phyloP scores from a whole-genome alignment of 2,797 vertebrate species.

The Amblyopsis hoosieri region DNA sequence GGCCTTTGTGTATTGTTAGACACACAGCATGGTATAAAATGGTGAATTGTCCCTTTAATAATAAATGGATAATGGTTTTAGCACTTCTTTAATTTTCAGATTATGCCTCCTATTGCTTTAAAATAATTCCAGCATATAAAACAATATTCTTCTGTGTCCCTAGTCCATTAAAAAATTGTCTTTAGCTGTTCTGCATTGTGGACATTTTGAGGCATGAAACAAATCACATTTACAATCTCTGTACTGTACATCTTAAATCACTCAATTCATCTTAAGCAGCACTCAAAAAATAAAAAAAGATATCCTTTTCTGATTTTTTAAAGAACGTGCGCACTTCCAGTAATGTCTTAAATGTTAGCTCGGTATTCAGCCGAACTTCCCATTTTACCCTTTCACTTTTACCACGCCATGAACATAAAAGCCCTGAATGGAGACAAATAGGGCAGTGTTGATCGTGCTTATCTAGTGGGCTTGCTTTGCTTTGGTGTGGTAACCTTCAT shows the following conservation, averaged over 20 bases:
- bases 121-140: constrained; percentile 4
- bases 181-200: constrained; percentile 12
- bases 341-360: constrained; percentile 52
- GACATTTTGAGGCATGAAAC: constrained; percentile 30
- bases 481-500: constrained; percentile 48
- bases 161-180: constrained; percentile 8
- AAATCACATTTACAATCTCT: constrained; percentile 52
- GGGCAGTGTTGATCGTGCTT: constrained; percentile 65
- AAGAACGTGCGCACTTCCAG: constrained; percentile 55
- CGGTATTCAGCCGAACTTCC: constrained; percentile 50
- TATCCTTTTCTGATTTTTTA: constrained; percentile 29
- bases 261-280: constrained; percentile 32
- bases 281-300: constrained; percentile 32
- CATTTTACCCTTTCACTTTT: constrained; percentile 46
- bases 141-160: constrained; percentile 15
- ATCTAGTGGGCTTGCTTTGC: constrained; percentile 70
- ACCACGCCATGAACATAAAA: constrained; percentile 58
- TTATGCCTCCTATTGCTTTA: neutral
- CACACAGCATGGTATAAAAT: too few species aligned
- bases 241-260: constrained; percentile 34
- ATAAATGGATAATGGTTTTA: neutral
- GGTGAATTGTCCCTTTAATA: too few species aligned
- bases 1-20: too few species aligned
- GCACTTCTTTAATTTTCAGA: constrained; percentile 5
- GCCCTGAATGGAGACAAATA: constrained; percentile 57